A percentile compares a stretch with the other conserved stretches of the same genome.
These are phyloP conservation scores for Cyprinella venusta DNA, from an alignment of 2,797 vertebrate genomes.

Conservation along the genomic window DNA sequence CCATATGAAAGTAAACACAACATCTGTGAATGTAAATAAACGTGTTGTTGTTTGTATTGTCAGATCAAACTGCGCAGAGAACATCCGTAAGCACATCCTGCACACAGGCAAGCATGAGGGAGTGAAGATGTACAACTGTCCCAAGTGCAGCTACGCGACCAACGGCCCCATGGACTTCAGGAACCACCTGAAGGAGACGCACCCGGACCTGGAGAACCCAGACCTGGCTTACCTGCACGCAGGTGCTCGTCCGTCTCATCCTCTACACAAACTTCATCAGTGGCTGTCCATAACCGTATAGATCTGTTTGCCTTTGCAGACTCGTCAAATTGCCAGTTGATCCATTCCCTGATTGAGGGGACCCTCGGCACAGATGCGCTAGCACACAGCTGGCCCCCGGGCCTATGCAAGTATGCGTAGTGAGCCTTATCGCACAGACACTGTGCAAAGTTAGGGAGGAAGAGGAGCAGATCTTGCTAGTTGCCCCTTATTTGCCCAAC, in stretches of 20 bases:
- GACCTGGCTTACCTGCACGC: conserved; percentile 97
- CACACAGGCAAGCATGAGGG: conserved; percentile 98
- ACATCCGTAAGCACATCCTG: conserved; percentile 98
- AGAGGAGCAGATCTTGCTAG: no score
- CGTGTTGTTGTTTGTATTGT: background rate
- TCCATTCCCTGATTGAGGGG: no score
- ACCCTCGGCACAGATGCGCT: no score
- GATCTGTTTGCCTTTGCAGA: no score
- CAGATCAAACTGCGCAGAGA: conserved; percentile 99
- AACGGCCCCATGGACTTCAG: conserved; percentile 96
- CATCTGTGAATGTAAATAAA: no score
- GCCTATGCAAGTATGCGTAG: no score
- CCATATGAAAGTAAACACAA: no score
- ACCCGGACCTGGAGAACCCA: conserved; percentile 95
- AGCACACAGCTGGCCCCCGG: no score
- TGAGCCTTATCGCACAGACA: no score
- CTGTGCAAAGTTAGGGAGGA: no score
- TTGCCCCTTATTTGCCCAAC: no score
- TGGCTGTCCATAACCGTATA: background rate
- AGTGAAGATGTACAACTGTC: conserved; percentile 99
- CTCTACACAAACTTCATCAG: background rate
- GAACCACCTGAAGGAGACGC: conserved; percentile 94
- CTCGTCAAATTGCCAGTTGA: no score
- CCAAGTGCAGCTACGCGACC: conserved; percentile 90
- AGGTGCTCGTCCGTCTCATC: conserved; percentile 76